phyloP scores from a whole-genome alignment of 2,113 vertebrate species.

The Oryzias woworae region DNA sequence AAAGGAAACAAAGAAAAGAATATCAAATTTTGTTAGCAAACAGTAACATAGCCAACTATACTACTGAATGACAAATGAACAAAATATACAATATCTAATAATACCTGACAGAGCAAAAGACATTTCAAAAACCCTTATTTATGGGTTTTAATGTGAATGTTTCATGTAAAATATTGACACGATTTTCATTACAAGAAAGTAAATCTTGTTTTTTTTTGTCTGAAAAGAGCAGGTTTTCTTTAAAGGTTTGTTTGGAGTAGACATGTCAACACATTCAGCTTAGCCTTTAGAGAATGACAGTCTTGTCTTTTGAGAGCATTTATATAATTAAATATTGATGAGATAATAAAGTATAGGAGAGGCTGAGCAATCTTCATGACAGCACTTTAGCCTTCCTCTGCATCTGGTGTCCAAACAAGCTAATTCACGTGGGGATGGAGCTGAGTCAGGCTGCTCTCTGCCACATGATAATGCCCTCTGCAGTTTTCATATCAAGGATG shows the following conservation, averaged over 20 bases:
- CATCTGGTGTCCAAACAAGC: conserved; percentile 19
- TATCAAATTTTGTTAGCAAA: too few relatives aligned
- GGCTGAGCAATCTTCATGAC: conserved; percentile 28
- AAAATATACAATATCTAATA: too few relatives aligned
- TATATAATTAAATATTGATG: conserved; percentile 58
- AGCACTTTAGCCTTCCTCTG: conserved; percentile 32
- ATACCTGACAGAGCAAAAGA: too few relatives aligned
- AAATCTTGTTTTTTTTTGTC: too few relatives aligned
- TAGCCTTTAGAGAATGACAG: conserved; percentile 28
- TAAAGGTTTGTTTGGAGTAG: conserved; percentile 10
- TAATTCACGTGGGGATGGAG: conserved; percentile 27
- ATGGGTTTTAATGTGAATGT: too few relatives aligned
- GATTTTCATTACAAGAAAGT: too few relatives aligned
- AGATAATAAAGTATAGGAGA: conserved; percentile 41
- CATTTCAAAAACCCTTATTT: too few relatives aligned
- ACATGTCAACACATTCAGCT: conserved; percentile 23
- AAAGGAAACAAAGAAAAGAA: too few relatives aligned
- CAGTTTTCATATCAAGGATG: conserved; percentile 30
- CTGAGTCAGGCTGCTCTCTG: conserved; percentile 46
- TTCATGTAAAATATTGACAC: too few relatives aligned
- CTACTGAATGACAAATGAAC: too few relatives aligned
- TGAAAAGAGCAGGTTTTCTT: neutral
- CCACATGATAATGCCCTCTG: conserved; percentile 27
- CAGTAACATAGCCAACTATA: too few relatives aligned
- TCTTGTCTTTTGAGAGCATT: conserved; percentile 40